phyloP scores from a whole-genome alignment of 2,797 vertebrate species.

The Taenioides sp. region DNA sequence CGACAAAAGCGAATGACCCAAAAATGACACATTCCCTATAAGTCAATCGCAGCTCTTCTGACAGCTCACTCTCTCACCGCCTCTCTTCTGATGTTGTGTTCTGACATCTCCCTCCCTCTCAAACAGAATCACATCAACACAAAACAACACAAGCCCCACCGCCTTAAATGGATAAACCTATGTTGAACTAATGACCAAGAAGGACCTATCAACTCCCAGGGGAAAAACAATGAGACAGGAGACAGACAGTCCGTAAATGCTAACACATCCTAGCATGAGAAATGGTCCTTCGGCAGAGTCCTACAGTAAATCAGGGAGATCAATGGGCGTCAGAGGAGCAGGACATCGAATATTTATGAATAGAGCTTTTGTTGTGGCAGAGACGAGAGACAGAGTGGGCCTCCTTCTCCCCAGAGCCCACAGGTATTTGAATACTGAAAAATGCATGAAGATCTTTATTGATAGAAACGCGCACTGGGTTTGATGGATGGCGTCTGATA shows the following conservation, averaged over 20 bases:
- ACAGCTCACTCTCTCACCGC: background rate
- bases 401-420: slow-evolving; percentile 49
- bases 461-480: slow-evolving; percentile 58
- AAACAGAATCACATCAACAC: background rate
- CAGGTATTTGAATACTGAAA: slow-evolving; percentile 72
- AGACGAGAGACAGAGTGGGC: slow-evolving; percentile 47
- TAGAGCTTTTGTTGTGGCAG: slow-evolving; percentile 64
- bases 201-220: slow-evolving; percentile 35
- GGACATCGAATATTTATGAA: slow-evolving; percentile 73
- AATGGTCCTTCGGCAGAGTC: slow-evolving; percentile 42
- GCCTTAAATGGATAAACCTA: slow-evolving; percentile 21
- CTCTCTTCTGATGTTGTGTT: background rate
- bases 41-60: background rate
- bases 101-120: background rate
- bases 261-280: slow-evolving; percentile 36
- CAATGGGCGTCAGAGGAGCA: slow-evolving; percentile 31
- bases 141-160: background rate
- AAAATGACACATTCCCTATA: background rate
- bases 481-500: slow-evolving; percentile 69
- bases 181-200: slow-evolving; percentile 30
- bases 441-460: slow-evolving; percentile 65
- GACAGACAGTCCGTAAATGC: slow-evolving; percentile 45
- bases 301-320: slow-evolving; percentile 46
- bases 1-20: background rate
- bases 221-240: slow-evolving; percentile 30